Evolutionary conservation across 1,140 invertebrate species (phyloP), one percentile per base, ranked within the genome.

Genomic region (Conopomorpha cramerella): DNA sequence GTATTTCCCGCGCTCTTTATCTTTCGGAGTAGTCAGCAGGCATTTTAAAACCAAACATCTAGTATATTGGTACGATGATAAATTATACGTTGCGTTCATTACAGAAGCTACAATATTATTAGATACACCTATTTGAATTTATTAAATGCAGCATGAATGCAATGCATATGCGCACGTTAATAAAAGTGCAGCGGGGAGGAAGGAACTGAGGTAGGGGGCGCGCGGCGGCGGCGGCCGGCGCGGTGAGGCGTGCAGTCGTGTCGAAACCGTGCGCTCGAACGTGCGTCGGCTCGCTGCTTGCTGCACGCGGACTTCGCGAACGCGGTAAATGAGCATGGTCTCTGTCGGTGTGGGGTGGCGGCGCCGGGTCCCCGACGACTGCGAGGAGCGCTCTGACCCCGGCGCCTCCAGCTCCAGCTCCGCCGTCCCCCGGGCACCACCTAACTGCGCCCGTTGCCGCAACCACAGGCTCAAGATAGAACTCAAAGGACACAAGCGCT

Each of bases 401-500:
- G 59, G 59, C 35, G 52, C 63, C 30, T 57, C 56, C 42, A 68
- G 79, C 38, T 76, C 74, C 46, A 80, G 77, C 55, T 81, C 80
- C 13, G 66, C 63, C 2, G 78, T 81, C 8, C 82, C 83, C 8
- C 78, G 86, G 13, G 85, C 84, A 30, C 82, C 84, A 1, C 89
- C 89, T 4, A 91, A 90, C 66, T 94, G 91, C 64, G 89, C 89
- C 10, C 83, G 90, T 15, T 93, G 94, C 63, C 79, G 91, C 19
- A 95, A 95, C 78, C 94, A 96, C 67, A 83, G 86, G 1, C 79
- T 92, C 44, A 91, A 91, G 56, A 85, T 91, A 34, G 84, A 85
- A 55, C 80, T 96, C 25, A 95, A 93, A 70, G 92, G 90, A 2
- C 95, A 97, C 80, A 96, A 96, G 65, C 80, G 90, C 1, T 92